Conservation (phyloP, 1,140 invertebrate species). For the Onthophagus taurus region DNA sequence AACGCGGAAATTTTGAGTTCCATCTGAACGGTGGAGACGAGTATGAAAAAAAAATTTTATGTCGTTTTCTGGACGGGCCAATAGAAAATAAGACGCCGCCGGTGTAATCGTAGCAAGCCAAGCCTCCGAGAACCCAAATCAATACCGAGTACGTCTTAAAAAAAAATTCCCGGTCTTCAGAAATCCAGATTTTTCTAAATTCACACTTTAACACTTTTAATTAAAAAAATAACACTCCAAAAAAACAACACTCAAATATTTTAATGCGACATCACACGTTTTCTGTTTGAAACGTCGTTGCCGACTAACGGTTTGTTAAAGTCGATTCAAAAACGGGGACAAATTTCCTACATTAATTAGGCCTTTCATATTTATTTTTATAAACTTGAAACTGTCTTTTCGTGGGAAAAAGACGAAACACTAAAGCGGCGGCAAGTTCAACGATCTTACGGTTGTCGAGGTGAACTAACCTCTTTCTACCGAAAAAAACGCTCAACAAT, state of each 20-base stretch:
- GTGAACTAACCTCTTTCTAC: no score
- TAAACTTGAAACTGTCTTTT: slow-evolving; percentile 35
- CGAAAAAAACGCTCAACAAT: no score
- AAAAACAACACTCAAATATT: no score
- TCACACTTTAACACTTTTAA: slow-evolving; percentile 8
- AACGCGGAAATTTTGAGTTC: no score
- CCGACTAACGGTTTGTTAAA: no score
- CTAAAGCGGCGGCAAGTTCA: slow-evolving; percentile 21
- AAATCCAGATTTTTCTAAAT: slow-evolving; percentile 24
- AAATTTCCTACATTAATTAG: slow-evolving; percentile 33
- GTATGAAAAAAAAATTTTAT: no score
- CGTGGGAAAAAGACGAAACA: slow-evolving; percentile 33
- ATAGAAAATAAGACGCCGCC: slow-evolving; percentile 37
- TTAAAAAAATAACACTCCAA: no score
- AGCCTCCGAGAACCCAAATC: slow-evolving; percentile 38
- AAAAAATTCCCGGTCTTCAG: slow-evolving; percentile 34
- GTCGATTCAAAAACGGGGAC: slow-evolving; percentile 35
- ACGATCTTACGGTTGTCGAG: no score
- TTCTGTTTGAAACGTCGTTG: no score
- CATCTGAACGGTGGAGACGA: no score
- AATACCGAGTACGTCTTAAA: slow-evolving; percentile 36
- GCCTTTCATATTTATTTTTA: slow-evolving; percentile 38
- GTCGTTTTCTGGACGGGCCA: no score
- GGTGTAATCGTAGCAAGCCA: no score
- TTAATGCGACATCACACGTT: slow-evolving; percentile 30